Conservation (phyloP, 1,140 invertebrate genomes). For the Melipona quadrifasciata region DNA sequence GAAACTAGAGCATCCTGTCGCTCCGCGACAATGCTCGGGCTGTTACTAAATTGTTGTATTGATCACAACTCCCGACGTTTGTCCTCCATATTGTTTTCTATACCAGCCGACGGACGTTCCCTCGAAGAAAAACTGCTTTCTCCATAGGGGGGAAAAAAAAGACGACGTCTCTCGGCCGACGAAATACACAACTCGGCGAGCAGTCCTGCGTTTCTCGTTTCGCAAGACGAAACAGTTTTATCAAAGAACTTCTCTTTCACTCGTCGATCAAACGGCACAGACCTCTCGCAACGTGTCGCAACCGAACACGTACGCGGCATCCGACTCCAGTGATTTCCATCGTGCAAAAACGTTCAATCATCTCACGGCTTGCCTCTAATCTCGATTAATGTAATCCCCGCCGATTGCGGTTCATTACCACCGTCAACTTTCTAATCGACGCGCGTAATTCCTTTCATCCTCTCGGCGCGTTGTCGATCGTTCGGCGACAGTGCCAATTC, state of each 20-base stretch:
- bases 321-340: neutral
- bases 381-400: slow-evolving; percentile 11
- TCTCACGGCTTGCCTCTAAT: neutral
- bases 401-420: neutral
- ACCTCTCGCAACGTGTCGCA: neutral
- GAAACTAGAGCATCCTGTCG: slow-evolving; percentile 23
- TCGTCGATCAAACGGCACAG: neutral
- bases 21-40: neutral
- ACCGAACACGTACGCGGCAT: neutral
- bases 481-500: neutral
- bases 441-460: neutral
- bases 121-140: neutral
- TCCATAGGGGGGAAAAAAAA: neutral
- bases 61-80: neutral
- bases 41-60: slow-evolving; percentile 17
- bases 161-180: neutral
- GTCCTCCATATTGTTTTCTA: neutral
- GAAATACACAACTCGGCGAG: neutral
- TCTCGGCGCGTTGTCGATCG: neutral
- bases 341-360: slow-evolving; percentile 1
- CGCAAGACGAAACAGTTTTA: neutral
- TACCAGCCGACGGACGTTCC: neutral
- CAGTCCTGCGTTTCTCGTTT: neutral
- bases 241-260: neutral
- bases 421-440: slow-evolving; percentile 19